These are phyloP conservation scores for Leucoraja ocellata DNA, from an alignment of 2,797 vertebrate genomes.

Conservation along the genomic window DNA sequence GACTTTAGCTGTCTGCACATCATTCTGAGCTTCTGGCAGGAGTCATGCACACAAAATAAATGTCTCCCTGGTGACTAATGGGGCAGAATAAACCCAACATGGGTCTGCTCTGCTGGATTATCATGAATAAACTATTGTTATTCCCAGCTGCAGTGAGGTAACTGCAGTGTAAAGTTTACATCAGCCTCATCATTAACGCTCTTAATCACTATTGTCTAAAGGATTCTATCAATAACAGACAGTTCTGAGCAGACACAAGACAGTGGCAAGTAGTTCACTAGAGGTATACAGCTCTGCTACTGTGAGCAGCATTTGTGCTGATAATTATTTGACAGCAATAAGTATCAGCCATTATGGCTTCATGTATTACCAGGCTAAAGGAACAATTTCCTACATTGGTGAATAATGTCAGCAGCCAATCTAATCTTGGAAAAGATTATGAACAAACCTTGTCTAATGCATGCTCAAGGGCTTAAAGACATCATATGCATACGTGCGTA, in stretches of 20 bases:
- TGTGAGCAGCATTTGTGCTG: neutral
- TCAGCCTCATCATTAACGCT: neutral
- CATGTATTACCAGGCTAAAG: neutral
- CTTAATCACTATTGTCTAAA: neutral
- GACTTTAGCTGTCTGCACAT: neutral
- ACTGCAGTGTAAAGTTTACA: neutral
- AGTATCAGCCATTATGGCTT: neutral
- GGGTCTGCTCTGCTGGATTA: no score
- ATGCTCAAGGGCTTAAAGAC: no score
- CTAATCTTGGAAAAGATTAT: neutral
- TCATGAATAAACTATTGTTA: neutral
- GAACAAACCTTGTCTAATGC: neutral
- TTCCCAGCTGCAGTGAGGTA: constrained; percentile 25
- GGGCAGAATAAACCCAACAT: neutral
- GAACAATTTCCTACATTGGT: no score
- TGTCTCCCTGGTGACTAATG: neutral
- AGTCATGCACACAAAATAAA: neutral
- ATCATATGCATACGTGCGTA: no score
- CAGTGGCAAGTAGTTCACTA: neutral
- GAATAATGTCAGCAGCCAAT: neutral
- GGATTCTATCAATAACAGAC: neutral
- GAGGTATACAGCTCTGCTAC: neutral
- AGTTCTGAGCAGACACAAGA: neutral
- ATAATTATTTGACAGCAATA: neutral
- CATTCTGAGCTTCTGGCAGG: neutral